Base-by-base conservation (phyloP, 2,797 vertebrate species). In the Meda fulgida region DNA sequence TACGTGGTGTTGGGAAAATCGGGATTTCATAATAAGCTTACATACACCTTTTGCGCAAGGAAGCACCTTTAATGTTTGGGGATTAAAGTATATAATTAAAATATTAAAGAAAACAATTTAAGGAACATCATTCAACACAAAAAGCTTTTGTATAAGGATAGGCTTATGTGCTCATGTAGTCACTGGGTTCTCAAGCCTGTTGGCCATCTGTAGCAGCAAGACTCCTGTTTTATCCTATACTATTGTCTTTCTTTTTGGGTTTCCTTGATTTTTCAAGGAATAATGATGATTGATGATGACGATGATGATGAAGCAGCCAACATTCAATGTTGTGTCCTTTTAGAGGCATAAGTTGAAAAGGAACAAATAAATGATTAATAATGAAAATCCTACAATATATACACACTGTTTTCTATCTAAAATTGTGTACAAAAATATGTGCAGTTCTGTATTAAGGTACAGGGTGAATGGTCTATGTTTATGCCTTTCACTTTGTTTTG, bases 1-100 rank as follows among this genome's bases (percentile, higher is more conserved):
- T 81, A 81, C 66, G 7, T 81, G 34, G 11, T 58, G 36, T 31
- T 72, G 10, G 10, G 16, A 51, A 46, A 72, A 34, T 55, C 14
- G 69, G 80, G 36, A 31, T 72, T 81, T 81, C 11, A 31, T 81
- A 72, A 72, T 26, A 72, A 60, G 80, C 51, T 72, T 43, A 81
- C 51, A 40, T 69, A 53, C 65, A 70, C 79, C n/a, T 72, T 81
- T 58, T 81, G 80, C 58, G 80, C n/a, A 53, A 70, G 46, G 65
- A 13, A 69, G 5, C 46, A 38, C 46, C 63, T 80, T 65, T 46
- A 46, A 9, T 65, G 19, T 78, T 29, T 69, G 65, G 3, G 14
- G 29, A 26, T 21, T 31, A 23, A 14, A 31, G 7, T 23, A 6
- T 46, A 72, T 40, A 3, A 43, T 40, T 38, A 40, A 71, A 72